A percentile compares a stretch with the other conserved stretches of the same genome.
Conservation (phyloP, 2,113 vertebrate genomes). For the Paraplagusia blochii region DNA sequence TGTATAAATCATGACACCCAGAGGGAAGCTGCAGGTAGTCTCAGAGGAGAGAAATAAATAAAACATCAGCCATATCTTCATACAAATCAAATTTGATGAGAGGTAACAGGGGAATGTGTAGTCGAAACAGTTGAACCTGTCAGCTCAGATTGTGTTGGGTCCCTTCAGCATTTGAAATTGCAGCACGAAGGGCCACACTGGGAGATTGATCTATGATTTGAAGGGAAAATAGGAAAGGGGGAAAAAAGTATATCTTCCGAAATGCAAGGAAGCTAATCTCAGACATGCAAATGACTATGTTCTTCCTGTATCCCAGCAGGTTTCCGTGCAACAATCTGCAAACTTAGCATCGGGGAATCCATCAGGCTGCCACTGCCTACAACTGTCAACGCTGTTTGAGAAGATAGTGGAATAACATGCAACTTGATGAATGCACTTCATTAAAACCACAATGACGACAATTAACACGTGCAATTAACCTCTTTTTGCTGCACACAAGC, state of each 20-base stretch:
- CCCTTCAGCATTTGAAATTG: constrained; percentile 32
- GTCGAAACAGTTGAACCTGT: constrained; percentile 44
- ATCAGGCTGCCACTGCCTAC: constrained; percentile 32
- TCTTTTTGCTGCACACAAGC: constrained; percentile 66
- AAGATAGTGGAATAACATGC: constrained; percentile 50
- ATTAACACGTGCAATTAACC: constrained; percentile 75
- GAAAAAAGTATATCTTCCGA: constrained; percentile 8
- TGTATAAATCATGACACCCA: constrained; percentile 74
- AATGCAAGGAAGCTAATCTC: constrained; percentile 25
- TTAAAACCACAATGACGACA: constrained; percentile 62
- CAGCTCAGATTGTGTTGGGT: constrained; percentile 33
- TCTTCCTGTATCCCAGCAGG: constrained; percentile 3
- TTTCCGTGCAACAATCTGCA: constrained; percentile 3
- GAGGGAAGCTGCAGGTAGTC: constrained; percentile 70
- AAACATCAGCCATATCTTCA: constrained; percentile 68
- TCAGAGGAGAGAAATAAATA: constrained; percentile 67
- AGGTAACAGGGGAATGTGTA: constrained; percentile 51
- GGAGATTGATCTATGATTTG: constrained; percentile 36
- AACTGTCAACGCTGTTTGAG: constrained; percentile 49
- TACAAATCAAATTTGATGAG: constrained; percentile 68
- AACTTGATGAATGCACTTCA: constrained; percentile 55
- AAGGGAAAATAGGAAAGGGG: constrained; percentile 1
- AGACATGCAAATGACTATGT: constrained; percentile 5
- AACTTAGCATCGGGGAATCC: constrained; percentile 15
- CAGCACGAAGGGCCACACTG: constrained; percentile 14